A percentile compares a stretch with the other conserved stretches of the same genome.
phyloP scores from a whole-genome alignment of 2,113 vertebrate genomes.

The Callopanchax toddi region DNA sequence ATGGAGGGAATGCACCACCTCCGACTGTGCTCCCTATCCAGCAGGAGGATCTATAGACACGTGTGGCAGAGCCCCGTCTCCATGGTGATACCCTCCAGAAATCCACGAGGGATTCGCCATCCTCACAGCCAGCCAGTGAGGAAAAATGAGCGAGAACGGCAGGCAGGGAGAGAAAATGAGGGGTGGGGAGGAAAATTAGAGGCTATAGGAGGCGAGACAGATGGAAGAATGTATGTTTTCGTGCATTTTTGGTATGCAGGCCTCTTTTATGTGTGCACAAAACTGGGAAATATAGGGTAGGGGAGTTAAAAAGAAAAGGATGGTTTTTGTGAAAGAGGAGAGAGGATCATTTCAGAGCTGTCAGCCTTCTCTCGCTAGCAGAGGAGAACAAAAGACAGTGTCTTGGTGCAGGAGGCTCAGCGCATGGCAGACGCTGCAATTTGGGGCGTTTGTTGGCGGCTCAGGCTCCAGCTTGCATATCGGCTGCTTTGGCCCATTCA shows the following conservation, averaged over 20 bases:
- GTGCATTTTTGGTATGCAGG: conserved; percentile 25
- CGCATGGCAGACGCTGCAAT: conserved; percentile 72
- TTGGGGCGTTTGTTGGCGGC: conserved; percentile 74
- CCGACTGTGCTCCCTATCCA: conserved; percentile 78
- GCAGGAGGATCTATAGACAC: conserved; percentile 81
- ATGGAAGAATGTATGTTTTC: conserved; percentile 41
- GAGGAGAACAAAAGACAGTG: conserved; percentile 78
- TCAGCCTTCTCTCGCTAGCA: conserved; percentile 76
- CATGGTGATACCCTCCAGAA: conserved; percentile 86
- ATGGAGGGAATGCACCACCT: conserved; percentile 65
- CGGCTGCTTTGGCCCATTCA: conserved; percentile 47
- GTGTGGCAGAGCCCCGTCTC: conserved; percentile 81
- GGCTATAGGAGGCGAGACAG: conserved; percentile 44
- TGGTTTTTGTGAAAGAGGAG: conserved; percentile 37
- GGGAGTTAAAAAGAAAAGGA: conserved; percentile 36
- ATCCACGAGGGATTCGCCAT: conserved; percentile 83
- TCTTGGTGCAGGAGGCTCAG: conserved; percentile 72
- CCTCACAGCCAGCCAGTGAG: conserved; percentile 72
- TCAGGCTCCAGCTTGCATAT: conserved; percentile 67
- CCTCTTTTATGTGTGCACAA: conserved; percentile 18
- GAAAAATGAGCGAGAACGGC: conserved; percentile 53
- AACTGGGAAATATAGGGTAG: conserved; percentile 35
- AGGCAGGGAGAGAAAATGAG: conserved; percentile 48
- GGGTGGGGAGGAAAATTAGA: conserved; percentile 35
- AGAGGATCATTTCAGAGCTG: conserved; percentile 79